Evolutionary conservation across 2,888 invertebrate genomes (phyloP), one percentile per base, ranked within the genome.

Genomic region (Apodemia mormo): DNA sequence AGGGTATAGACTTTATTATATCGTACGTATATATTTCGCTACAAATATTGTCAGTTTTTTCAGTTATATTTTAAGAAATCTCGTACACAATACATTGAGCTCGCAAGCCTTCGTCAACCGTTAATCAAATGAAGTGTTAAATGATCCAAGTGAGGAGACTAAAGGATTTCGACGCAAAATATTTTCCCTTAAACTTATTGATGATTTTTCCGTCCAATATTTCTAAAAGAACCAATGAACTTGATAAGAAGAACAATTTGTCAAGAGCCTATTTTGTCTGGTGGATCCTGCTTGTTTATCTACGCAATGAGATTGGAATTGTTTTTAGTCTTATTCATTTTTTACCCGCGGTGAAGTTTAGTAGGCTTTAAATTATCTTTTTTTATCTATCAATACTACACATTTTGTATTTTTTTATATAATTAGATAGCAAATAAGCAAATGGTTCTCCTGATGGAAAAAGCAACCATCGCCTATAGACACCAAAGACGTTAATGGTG

Each of bases 91-190:
- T 12, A 14, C 33, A 33, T 30, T 33, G 33, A 64, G 58, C 52
- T 52, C 52, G 52, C n/a, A 52, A 65, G 30, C 37, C 45, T 52
- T 64, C 65, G 40, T 66, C 61, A 66, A 79, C 83, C 86, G 82
- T 88, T 87, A 88, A 88, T 89, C 85, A 88, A 88, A 88, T 86
- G 80, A 84, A 81, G 82, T 85, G 86, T 83, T 86, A 84, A 89
- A 89, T 87, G 86, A 85, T 78, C 83, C 85, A 80, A 81, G 79
- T 81, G 77, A 79, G 77, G 76, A 77, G 76, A 76, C 77, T 78
- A 77, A 81, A 80, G 79, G 80, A 82, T 79, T 80, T 77, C 76
- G 80, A 82, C 83, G 82, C 37, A 58, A 87, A 84, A 86, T 86
- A 83, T 83, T 82, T 81, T 76, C 73, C 77, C 76, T 76, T 76